These are phyloP conservation scores for Melieria picta DNA, from an alignment of 2,888 invertebrate species.

Conservation along the genomic window DNA sequence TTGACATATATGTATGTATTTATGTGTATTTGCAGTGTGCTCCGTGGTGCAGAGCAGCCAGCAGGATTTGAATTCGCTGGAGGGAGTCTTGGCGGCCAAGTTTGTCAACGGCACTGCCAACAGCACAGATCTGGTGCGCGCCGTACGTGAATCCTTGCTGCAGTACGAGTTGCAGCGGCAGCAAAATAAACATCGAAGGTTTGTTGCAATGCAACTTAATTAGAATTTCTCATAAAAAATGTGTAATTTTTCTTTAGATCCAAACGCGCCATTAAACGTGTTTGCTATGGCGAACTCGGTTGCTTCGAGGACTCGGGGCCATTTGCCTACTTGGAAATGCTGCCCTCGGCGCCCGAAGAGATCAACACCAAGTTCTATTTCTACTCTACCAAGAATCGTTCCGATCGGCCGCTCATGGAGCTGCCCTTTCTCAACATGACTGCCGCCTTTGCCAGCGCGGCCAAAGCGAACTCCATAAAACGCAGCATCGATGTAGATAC, in stretches of 20 bases:
- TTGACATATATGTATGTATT: too few relatives aligned
- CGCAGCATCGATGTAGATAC: slow-evolving; percentile 53
- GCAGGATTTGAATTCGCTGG: slow-evolving; percentile 13
- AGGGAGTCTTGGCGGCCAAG: slow-evolving; percentile 25
- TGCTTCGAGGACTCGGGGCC: slow-evolving; percentile 93
- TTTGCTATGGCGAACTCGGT: slow-evolving; percentile 90
- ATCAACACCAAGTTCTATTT: slow-evolving; percentile 86
- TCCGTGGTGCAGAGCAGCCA: slow-evolving; percentile 10
- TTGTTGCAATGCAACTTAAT: neutral
- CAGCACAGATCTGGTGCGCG: slow-evolving; percentile 50
- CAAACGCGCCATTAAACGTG: slow-evolving; percentile 81
- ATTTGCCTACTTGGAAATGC: slow-evolving; percentile 88
- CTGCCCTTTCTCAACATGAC: slow-evolving; percentile 79
- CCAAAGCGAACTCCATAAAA: slow-evolving; percentile 29
- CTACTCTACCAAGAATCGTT: slow-evolving; percentile 76
- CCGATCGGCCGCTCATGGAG: slow-evolving; percentile 75
- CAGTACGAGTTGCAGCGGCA: slow-evolving; percentile 49
- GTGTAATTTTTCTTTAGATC: slow-evolving; percentile 66
- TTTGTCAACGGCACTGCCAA: slow-evolving; percentile 43
- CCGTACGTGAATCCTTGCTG: slow-evolving; percentile 52
- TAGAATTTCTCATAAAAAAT: too few relatives aligned
- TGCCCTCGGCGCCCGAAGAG: slow-evolving; percentile 86
- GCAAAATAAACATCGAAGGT: slow-evolving; percentile 44
- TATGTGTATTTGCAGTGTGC: slow-evolving; percentile 7
- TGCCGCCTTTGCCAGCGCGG: slow-evolving; percentile 69